phyloP scores from a whole-genome alignment of 2,888 invertebrate species.

The Pyrrhosoma nymphula region DNA sequence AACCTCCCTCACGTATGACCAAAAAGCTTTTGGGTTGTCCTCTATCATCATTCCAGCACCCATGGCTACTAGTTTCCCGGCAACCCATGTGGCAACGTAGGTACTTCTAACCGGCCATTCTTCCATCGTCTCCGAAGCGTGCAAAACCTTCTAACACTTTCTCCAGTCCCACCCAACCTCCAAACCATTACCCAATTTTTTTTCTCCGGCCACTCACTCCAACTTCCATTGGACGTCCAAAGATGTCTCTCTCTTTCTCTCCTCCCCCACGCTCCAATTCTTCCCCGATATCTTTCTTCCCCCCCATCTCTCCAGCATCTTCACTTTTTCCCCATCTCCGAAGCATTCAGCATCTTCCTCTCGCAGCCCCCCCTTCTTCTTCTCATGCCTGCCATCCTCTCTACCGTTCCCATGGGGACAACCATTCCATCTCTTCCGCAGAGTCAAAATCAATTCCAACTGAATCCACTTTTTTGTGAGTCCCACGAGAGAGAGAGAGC shows the following conservation, averaged over 20 bases:
- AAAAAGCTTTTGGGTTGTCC: too few species aligned
- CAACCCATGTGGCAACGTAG: too few species aligned
- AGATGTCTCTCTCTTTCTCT: too few species aligned
- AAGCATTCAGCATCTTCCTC: neutral
- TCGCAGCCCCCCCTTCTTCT: slow-evolving; percentile 57
- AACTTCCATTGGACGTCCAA: too few species aligned
- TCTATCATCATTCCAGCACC: too few species aligned
- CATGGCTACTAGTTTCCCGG: too few species aligned
- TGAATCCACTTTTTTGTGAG: neutral
- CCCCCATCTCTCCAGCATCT: neutral
- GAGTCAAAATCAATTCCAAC: slow-evolving; percentile 45
- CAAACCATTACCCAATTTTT: neutral
- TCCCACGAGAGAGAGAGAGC: neutral
- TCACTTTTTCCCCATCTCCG: slow-evolving; percentile 44
- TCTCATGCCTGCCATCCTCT: slow-evolving; percentile 60
- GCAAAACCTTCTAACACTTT: neutral
- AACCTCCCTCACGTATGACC: too few species aligned
- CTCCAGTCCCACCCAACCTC: neutral
- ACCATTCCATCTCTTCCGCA: neutral
- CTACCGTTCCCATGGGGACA: slow-evolving; percentile 68
- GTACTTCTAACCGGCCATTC: too few species aligned
- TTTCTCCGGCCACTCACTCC: too few species aligned
- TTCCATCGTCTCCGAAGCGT: neutral
- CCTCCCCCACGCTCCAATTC: neutral
- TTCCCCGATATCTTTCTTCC: slow-evolving; percentile 50